A percentile compares a stretch with the other conserved stretches of the same genome.
phyloP scores from a whole-genome alignment of 2,113 vertebrate species.

The Panurus biarmicus region DNA sequence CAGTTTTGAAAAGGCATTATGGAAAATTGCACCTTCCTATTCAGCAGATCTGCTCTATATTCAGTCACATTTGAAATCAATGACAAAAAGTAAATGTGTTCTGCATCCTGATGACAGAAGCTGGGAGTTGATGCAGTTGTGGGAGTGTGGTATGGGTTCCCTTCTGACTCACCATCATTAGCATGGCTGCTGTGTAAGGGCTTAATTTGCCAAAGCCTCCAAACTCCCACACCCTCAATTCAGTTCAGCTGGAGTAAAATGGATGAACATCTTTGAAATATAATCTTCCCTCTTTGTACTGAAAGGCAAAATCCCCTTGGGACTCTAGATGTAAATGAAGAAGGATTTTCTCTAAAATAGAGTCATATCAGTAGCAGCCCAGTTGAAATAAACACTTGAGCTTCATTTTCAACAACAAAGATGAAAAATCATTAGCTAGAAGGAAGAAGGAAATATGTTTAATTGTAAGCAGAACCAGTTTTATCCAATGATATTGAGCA shows the following conservation, averaged over 20 bases:
- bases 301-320: background rate
- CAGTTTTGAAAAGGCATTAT: constrained; percentile 1
- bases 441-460: background rate
- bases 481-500: background rate
- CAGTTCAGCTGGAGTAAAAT: background rate
- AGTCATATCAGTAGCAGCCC: background rate
- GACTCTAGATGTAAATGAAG: background rate
- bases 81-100: constrained; percentile 29
- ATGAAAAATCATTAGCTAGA: background rate
- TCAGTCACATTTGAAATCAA: constrained; percentile 12
- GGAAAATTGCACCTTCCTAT: constrained; percentile 16
- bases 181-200: background rate
- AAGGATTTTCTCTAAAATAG: background rate
- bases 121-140: background rate
- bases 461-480: background rate
- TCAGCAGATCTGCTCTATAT: constrained; percentile 7
- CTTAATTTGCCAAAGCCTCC: background rate
- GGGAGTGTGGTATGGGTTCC: background rate
- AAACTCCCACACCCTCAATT: background rate
- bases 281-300: background rate
- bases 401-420: background rate
- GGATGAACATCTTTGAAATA: background rate
- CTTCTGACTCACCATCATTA: constrained; percentile 14
- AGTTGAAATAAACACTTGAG: background rate
- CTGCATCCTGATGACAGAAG: background rate